Conservation (phyloP, 2,797 vertebrate species). For the Craterocephalus amniculus region DNA sequence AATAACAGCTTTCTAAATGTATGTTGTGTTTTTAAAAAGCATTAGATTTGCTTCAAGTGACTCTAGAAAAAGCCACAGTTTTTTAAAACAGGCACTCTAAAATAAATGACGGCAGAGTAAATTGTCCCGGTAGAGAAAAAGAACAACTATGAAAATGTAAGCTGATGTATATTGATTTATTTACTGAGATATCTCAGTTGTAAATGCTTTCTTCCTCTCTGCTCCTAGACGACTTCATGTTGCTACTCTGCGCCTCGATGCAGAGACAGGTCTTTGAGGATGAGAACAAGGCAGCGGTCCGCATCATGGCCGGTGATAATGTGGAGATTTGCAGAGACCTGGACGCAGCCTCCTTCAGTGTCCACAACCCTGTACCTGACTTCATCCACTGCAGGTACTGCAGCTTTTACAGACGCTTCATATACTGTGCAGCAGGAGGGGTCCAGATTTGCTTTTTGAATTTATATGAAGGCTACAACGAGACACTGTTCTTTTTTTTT, state of each 20-base stretch:
- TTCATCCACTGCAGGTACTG: slow-evolving; percentile 97
- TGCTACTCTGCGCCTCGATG: slow-evolving; percentile 93
- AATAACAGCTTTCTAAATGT: neutral
- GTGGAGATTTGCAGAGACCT: slow-evolving; percentile 98
- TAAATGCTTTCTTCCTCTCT: neutral
- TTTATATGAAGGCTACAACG: neutral
- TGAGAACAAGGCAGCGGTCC: slow-evolving; percentile 94
- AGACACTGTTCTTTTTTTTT: neutral
- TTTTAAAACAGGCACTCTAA: neutral
- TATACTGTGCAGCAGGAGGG: neutral
- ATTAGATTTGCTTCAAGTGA: neutral
- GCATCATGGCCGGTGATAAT: slow-evolving; percentile 96
- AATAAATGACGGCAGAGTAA: neutral
- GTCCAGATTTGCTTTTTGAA: neutral
- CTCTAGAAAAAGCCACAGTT: neutral
- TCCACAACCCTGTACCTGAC: slow-evolving; percentile 97
- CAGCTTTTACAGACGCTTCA: neutral
- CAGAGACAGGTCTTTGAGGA: slow-evolving; percentile 97
- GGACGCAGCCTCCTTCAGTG: slow-evolving; percentile 95
- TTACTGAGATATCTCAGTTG: neutral
- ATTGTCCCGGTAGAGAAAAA: neutral
- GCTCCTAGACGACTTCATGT: slow-evolving; percentile 92
- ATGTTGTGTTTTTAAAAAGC: neutral
- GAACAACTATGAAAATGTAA: neutral
- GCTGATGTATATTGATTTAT: neutral